Evolutionary conservation across 2,113 vertebrate species (phyloP), one percentile per base, ranked within the genome.

Genomic region (Trachemys scripta): DNA sequence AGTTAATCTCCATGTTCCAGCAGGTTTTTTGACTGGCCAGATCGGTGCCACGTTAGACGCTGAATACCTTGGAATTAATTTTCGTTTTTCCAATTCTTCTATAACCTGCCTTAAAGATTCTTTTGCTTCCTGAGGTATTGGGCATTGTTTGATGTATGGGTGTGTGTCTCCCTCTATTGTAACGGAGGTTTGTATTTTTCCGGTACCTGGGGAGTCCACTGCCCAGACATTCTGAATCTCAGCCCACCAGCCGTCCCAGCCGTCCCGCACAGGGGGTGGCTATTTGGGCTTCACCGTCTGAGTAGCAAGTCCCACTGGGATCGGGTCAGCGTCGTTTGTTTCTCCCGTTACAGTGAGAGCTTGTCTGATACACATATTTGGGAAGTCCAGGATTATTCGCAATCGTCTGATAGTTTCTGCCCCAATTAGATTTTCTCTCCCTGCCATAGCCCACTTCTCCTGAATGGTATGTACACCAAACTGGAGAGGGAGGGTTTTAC

Each of bases 311-410:
- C 31, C 65, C n/a, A 22, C 38, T 5, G 65, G 35, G n/a, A 72
- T 4, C 16, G 38, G 19, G 5, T 35, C 9, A 8, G 4, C 4
- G 2, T 19, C 5, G 6, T 38, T 7, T 19, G 9, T 20, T 16
- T 13, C n/a, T 38, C 20, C 14, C 9, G 16, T 14, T 72, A 20
- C 35, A 11, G 27, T 20, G 2, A 6, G 8, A 14, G 8, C n/a
- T 69, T 38, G 13, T 31, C 35, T 19, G 29, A 59, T 59, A 29
- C 57, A 62, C 57, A 6, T 72, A 8, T 38, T 72, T 38, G n/a
- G 65, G n/a, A 38, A 38, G 20, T 35, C n/a, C 3, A 38, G 16
- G 35, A 72, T 72, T 72, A 22, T n/a, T 38, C 65, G n/a, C 14
- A 38, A 38, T 20, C 6, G 10, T 8, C 9, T 38, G 8, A 20